These are phyloP conservation scores for Petaurus breviceps DNA, from an alignment of 2,113 vertebrate species.

Conservation along the genomic window DNA sequence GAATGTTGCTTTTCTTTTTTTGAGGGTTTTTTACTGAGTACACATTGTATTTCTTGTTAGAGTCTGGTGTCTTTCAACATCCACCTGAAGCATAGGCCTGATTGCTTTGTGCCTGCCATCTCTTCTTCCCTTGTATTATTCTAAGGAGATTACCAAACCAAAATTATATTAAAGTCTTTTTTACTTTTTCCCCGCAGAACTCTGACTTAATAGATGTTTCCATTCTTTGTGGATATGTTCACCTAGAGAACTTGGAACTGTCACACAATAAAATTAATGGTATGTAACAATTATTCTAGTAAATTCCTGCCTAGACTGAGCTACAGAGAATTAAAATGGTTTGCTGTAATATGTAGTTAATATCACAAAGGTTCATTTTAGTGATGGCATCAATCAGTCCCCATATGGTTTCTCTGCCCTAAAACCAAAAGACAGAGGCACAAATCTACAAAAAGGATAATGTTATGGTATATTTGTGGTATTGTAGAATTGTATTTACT, in stretches of 20 bases:
- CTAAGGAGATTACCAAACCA: neutral
- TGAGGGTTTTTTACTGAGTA: constrained; percentile 11
- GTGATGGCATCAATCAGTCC: neutral
- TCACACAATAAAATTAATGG: constrained; percentile 93
- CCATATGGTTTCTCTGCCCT: neutral
- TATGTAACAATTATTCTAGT: constrained; percentile 76
- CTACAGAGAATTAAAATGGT: constrained; percentile 25
- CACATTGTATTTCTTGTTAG: neutral
- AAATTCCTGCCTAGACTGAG: constrained; percentile 26
- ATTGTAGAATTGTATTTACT: neutral
- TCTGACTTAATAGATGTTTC: constrained; percentile 85
- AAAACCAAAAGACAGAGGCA: neutral
- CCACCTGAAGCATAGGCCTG: constrained; percentile 8
- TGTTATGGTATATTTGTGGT: neutral
- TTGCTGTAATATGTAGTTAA: constrained; percentile 13
- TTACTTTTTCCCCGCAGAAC: constrained; percentile 83
- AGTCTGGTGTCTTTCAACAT: neutral
- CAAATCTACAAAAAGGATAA: neutral
- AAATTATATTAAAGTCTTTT: constrained; percentile 48
- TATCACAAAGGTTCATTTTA: constrained; percentile 29
- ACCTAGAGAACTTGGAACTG: constrained; percentile 94
- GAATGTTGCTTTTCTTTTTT: neutral
- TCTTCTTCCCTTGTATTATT: neutral
- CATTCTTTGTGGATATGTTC: constrained; percentile 87
- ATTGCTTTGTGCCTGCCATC: neutral